Evolutionary conservation across 2,888 invertebrate species (phyloP).

Genomic region (Pristionchus japonicus): DNA sequence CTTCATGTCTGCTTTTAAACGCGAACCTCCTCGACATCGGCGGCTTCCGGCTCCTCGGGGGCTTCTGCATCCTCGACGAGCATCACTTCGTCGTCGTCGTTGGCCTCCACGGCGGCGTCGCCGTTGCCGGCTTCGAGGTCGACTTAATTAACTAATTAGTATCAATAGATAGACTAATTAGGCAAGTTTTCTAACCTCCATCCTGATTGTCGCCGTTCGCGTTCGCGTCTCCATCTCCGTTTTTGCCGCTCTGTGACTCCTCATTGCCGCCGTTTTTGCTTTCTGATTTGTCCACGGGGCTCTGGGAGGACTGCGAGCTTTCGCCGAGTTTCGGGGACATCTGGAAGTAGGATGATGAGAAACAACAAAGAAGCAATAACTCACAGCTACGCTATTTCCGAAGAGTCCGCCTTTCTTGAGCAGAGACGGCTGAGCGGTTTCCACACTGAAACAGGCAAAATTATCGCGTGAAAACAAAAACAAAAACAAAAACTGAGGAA

Average conservation of each 20-base stretch:
- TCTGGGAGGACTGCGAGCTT: neutral
- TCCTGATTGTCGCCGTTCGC: slow-evolving; percentile 16
- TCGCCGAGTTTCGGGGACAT: neutral
- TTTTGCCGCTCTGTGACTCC: neutral
- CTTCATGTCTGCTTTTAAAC: too few species aligned
- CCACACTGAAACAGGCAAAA: neutral
- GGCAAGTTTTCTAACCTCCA: neutral
- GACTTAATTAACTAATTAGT: neutral
- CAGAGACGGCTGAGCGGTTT: slow-evolving; percentile 31
- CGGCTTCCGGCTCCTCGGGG: neutral
- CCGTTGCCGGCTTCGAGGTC: neutral
- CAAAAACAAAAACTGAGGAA: neutral
- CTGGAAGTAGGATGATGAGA: too few species aligned
- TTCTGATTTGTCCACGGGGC: neutral
- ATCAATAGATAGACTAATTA: neutral
- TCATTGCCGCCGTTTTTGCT: neutral
- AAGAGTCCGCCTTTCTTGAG: slow-evolving; percentile 55
- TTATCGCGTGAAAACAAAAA: too few species aligned
- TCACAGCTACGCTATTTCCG: slow-evolving; percentile 50
- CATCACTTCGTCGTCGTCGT: slow-evolving; percentile 4
- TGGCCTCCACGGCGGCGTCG: slow-evolving; percentile 35
- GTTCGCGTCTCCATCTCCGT: neutral
- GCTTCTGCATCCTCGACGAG: neutral
- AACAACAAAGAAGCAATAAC: neutral
- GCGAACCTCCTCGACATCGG: neutral